Evolutionary conservation across 2,113 vertebrate species (phyloP), one percentile per base, ranked within the genome.

Genomic region (Turdus rufiventris): DNA sequence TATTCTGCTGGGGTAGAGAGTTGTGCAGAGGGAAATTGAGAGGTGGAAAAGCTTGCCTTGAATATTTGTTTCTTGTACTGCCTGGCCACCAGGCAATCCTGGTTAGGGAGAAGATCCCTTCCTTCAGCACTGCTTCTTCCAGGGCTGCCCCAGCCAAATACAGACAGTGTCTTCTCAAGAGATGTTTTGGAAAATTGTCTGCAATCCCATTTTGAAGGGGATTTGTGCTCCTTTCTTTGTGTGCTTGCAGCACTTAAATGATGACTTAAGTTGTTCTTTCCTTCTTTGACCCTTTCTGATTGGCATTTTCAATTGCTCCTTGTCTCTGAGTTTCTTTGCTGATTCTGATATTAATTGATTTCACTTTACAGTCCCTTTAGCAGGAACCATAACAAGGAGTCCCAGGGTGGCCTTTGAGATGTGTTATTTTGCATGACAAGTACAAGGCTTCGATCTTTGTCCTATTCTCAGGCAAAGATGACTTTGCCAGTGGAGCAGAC

Each of bases 41-140:
- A 50, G 18, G 10, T 45, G 33, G 28, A 25, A 48, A 15, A 70
- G 7, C 16, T 40, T 65, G 29, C 24, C 71, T 54, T 56, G 48
- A 31, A 3, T 50, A 10, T 42, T 24, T 24, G 3, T 21, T 82
- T 6, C 0, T 54, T 63, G 33, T 12, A 6, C 16, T 73, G 40
- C 33, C 0, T 4, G 70, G 15, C 42, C 1, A 2, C 20, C 1
- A 5, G 58, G 23, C 31, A 1, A 1, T 19, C n/a, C 67, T 56
- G 56, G 29, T 33, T 36, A 14, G 56, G 56, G 38, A 51, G 19
- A 50, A 51, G 13, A 5, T 72, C 6, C 16, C 11, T 80, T 78
- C 25, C 19, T 21, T 31, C 58, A 5, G 18, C 14, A 6, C 8
- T 61, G 8, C 6, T 82, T 48, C 18, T 75, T 65, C 45, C 11